Percentiles rank a stretch among this genome's conserved stretches.
phyloP scores from a whole-genome alignment of 2,113 vertebrate species.

The Odontophorus gujanensis region DNA sequence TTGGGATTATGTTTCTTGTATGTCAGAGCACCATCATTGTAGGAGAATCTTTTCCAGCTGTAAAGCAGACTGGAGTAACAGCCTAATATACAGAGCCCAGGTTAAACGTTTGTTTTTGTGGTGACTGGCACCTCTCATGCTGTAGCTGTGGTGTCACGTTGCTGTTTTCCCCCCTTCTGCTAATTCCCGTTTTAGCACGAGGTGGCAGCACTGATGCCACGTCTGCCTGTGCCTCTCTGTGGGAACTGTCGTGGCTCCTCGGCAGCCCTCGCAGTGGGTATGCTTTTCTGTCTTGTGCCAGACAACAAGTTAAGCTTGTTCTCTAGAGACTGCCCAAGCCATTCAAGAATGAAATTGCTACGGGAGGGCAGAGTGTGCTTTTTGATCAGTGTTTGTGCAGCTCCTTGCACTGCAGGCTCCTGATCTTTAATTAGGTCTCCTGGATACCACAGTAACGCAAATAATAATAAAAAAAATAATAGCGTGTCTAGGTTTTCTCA shows the following conservation, averaged over 20 bases:
- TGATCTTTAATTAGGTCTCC: conserved; percentile 18
- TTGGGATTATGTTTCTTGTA: not conserved
- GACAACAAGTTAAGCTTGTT: not conserved
- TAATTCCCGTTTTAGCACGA: not conserved
- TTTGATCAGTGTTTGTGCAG: conserved; percentile 2
- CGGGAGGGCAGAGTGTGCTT: not conserved
- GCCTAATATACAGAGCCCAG: not conserved
- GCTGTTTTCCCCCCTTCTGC: not conserved
- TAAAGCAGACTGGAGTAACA: not conserved
- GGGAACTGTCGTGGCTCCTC: not conserved
- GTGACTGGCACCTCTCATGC: not conserved
- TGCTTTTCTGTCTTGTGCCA: not conserved
- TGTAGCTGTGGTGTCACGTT: not conserved
- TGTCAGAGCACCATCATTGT: not conserved
- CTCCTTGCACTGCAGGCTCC: not conserved
- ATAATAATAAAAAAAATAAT: conserved; percentile 17
- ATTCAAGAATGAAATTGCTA: not conserved
- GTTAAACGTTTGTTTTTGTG: not conserved
- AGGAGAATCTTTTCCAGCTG: not conserved
- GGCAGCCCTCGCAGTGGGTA: not conserved
- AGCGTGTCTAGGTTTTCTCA: not conserved
- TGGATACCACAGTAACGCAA: conserved; percentile 6
- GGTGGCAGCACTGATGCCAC: conserved; percentile 60
- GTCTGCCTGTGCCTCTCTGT: not conserved
- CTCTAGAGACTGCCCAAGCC: not conserved